phyloP scores from a whole-genome alignment of 2,113 vertebrate species.

The Anoplopoma fimbria region DNA sequence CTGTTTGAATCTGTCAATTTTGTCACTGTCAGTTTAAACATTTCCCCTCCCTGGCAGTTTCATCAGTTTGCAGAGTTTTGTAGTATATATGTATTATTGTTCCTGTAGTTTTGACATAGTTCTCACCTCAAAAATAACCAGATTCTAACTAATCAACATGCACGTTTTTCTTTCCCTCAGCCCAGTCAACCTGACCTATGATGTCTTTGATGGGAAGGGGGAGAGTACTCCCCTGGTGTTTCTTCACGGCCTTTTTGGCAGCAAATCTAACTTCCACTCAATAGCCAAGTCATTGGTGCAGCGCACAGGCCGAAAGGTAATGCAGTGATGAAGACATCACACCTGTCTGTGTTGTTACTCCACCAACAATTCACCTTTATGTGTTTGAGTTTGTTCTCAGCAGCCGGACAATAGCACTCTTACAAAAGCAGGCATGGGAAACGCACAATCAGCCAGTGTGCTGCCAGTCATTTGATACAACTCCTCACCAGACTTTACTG shows the following conservation, averaged over 20 bases:
- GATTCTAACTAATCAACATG: neutral
- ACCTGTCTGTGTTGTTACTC: slow-evolving; percentile 10
- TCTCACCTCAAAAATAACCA: neutral
- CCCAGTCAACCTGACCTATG: slow-evolving; percentile 84
- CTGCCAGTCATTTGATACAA: slow-evolving; percentile 31
- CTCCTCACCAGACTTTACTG: neutral
- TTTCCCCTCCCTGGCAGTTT: neutral
- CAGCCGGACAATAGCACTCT: neutral
- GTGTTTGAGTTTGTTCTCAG: slow-evolving; percentile 13
- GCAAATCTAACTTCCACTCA: slow-evolving; percentile 90
- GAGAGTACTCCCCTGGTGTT: slow-evolving; percentile 88
- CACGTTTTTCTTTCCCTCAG: slow-evolving; percentile 71
- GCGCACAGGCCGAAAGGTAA: slow-evolving; percentile 90
- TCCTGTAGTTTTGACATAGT: neutral
- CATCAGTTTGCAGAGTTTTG: neutral
- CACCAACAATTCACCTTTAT: slow-evolving; percentile 3
- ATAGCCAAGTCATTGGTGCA: slow-evolving; percentile 89
- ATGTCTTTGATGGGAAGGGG: slow-evolving; percentile 81
- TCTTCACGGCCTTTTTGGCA: slow-evolving; percentile 94
- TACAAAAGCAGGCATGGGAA: slow-evolving; percentile 12
- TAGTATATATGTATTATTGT: neutral
- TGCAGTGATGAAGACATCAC: slow-evolving; percentile 58
- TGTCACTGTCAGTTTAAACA: neutral
- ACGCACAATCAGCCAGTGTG: slow-evolving; percentile 18
- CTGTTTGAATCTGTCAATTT: neutral